Base-by-base conservation (phyloP, 2,113 vertebrate genomes). In the Suncus etruscus region DNA sequence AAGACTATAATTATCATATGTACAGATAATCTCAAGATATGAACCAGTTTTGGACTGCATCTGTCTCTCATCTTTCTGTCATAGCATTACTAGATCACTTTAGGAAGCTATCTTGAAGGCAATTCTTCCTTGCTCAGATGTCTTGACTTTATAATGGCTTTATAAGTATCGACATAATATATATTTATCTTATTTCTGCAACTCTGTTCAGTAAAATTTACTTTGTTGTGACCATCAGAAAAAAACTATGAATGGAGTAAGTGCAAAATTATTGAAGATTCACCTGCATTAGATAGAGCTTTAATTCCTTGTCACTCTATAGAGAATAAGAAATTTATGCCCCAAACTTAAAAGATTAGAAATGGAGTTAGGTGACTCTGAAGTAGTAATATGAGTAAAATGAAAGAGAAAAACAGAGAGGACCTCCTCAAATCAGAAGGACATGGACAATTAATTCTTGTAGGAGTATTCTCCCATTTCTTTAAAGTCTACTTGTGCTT, bases 221-320 rank as follows among this genome's bases (percentile, higher is more conserved):
- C 69, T 86, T 51, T 77, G 15, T 2, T 65, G 8, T 79, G 45
- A 54, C 6, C 32, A 25, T 25, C 31, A 58, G 29, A 50, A 84
- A 93, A 84, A 93, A 87, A 74, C 20, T 8, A 65, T 12, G 89
- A 27, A 83, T 25, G 6, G n/a, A 50, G 75, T 86, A 70, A 92
- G 76, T 1, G 15, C 66, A 24, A 5, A 31, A 16, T 39, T 69
- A 50, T n/a, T 77, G 24, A 84, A 77, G 32, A 77, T 0, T 10
- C 48, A 7, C 8, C 29, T 93, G 6, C 66, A 6, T 48, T 58
- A 72, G 25, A 11, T 14, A 73, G 20, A 32, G 11, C 66, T 15
- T 1, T 80, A 15, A 1, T 0, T 48, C 8, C 4, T 45, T 12
- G 16, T 80, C 24, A 74, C 39, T 90, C 68, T 80, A 50, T 27